Evolutionary conservation across 2,888 invertebrate genomes (phyloP).

Genomic region (Lottia scabra): DNA sequence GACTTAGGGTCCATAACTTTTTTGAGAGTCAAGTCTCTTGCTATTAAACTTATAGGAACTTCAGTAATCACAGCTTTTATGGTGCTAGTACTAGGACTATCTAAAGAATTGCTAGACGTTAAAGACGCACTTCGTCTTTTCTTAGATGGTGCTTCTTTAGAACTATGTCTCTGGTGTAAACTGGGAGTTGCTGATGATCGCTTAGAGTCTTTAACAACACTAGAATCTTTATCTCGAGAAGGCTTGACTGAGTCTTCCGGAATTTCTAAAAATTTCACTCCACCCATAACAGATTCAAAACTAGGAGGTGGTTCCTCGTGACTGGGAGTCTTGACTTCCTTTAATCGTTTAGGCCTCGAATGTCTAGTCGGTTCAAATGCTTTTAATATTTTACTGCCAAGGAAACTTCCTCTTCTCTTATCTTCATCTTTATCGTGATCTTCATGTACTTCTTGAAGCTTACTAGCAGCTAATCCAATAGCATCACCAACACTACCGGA

Average conservation of each 20-base stretch:
- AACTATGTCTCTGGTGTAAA: constrained; percentile 11
- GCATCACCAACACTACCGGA: constrained; percentile 58
- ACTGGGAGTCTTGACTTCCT: constrained; percentile 17
- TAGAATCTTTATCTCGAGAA: neutral
- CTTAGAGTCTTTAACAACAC: neutral
- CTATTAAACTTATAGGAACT: neutral
- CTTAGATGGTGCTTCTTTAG: neutral
- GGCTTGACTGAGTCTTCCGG: neutral
- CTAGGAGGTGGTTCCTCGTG: constrained; percentile 16
- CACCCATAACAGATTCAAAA: neutral
- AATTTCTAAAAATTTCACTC: neutral
- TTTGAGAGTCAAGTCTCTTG: neutral
- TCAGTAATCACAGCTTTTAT: neutral
- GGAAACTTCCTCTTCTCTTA: constrained; percentile 34
- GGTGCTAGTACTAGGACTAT: neutral
- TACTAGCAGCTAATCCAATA: constrained; percentile 15
- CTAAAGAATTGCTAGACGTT: neutral
- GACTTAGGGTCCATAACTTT: neutral
- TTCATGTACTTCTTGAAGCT: constrained; percentile 31
- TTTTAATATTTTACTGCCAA: constrained; percentile 30
- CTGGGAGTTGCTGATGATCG: neutral
- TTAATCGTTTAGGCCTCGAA: constrained; percentile 20
- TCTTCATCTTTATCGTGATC: constrained; percentile 11
- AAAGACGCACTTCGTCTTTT: neutral
- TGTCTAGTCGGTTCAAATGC: constrained; percentile 28